Base-by-base conservation (phyloP, 2,888 invertebrate genomes). In the Prenolepis imparis region DNA sequence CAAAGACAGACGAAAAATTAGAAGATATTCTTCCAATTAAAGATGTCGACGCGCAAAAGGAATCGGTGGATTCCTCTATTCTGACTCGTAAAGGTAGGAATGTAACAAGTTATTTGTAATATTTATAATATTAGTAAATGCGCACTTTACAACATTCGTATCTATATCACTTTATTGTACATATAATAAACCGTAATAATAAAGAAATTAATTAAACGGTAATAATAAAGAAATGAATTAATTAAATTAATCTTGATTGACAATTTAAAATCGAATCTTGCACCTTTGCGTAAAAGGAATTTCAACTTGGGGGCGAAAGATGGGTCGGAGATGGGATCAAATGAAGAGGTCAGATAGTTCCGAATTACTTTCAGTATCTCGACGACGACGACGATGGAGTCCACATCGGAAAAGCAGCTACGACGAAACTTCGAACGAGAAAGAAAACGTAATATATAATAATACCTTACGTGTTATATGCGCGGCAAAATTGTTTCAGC, bases 291-390 rank as follows among this genome's bases (percentile, higher is more conserved):
- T 87, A 83, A 90, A 90, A 96, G 96, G 96, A 90, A 94, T 96
- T 87, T 95, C 96, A 9, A 96, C 96, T 48, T 96, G 96, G 96
- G 96, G 96, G 68, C 95, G 95, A 91, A 96, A 95, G 93, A 96
- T 96, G 86, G 96, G 96, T 67, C 95, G 95, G 90, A 96, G 96
- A 93, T 96, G 96, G 96, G 96, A 96, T 85, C 96, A 96, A 89
- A 92, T 96, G 84, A 96, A 96, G 91, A 95, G 96, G 81, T 95
- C 96, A 80, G 96, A 96, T 88, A 96, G 96, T 61, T 95, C 95
- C 1, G 96, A 96, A 90, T 92, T 95, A 83, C 93, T 96, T 39
- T 93, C 95, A 9, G 93, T 94, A 24, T 94, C 95, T 1, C 92
- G 95, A 36, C 93, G 94, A 61, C 92, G 95, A 84, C 93, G 95